Evolutionary conservation across 2,888 invertebrate genomes (phyloP).

Genomic region (Orchesella flavescens): DNA sequence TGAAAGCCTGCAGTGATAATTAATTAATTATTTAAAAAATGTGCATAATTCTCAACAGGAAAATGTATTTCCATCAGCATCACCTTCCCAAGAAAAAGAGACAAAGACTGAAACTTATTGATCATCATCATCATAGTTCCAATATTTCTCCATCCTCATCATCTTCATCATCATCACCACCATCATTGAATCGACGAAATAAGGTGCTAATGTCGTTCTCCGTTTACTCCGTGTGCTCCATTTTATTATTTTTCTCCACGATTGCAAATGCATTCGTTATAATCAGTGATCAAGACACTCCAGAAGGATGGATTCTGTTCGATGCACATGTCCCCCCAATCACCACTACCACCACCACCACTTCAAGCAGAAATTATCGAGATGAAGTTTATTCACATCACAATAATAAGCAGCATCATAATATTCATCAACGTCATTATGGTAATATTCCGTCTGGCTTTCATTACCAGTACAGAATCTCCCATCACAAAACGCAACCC

Average conservation of each 20-base stretch:
- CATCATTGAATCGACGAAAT: neutral
- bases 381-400: neutral
- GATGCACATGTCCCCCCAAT: slow-evolving; percentile 66
- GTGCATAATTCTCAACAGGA: slow-evolving; percentile 22
- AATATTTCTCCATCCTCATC: no score
- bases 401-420: neutral
- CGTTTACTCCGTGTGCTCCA: slow-evolving; percentile 6
- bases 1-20: no score
- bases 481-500: slow-evolving; percentile 71
- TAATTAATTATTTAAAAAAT: neutral
- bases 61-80: slow-evolving; percentile 53
- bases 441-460: slow-evolving; percentile 24
- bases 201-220: slow-evolving; percentile 38
- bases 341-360: neutral
- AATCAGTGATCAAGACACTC: slow-evolving; percentile 67
- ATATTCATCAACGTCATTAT: neutral
- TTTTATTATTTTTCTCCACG: neutral
- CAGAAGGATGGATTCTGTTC: slow-evolving; percentile 70
- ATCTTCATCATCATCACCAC: neutral
- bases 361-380: neutral
- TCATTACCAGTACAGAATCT: slow-evolving; percentile 68
- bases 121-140: neutral
- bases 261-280: slow-evolving; percentile 65
- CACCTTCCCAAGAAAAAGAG: slow-evolving; percentile 58
- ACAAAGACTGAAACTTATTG: slow-evolving; percentile 51